These are phyloP conservation scores for Passerina amoena DNA, from an alignment of 2,113 vertebrate species.

Conservation along the genomic window DNA sequence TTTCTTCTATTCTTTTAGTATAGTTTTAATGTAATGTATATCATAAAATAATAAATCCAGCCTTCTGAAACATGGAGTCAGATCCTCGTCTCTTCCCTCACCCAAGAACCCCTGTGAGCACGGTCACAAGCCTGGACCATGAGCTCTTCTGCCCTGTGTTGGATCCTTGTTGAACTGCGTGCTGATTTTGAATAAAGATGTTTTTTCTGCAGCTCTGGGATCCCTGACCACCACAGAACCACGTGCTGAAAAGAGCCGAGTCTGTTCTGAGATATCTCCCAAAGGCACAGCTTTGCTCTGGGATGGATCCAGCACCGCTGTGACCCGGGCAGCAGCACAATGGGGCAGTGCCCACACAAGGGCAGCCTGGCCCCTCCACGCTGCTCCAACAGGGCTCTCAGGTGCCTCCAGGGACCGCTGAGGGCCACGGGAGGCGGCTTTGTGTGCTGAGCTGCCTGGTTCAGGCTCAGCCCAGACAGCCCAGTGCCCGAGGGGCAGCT, in stretches of 20 bases:
- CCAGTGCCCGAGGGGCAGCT: neutral
- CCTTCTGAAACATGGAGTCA: too few relatives aligned
- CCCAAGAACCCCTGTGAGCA: too few relatives aligned
- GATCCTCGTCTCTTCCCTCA: too few relatives aligned
- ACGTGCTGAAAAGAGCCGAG: neutral
- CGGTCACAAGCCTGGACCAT: too few relatives aligned
- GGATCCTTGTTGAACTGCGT: neutral
- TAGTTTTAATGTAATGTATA: too few relatives aligned
- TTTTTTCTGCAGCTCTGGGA: neutral
- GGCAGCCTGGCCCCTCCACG: neutral
- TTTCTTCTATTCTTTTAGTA: too few relatives aligned
- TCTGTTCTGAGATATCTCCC: neutral
- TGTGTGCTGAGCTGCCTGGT: neutral
- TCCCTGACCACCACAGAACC: neutral
- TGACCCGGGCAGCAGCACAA: neutral
- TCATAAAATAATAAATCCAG: too few relatives aligned
- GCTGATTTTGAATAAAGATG: neutral
- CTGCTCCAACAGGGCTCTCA: neutral
- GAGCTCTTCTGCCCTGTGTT: neutral
- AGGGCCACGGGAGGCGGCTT: neutral
- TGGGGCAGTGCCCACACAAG: neutral
- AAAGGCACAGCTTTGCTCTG: neutral
- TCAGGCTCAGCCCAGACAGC: neutral
- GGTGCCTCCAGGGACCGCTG: neutral
- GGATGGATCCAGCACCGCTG: fast-evolving